A percentile compares a stretch with the other conserved stretches of the same genome.
phyloP scores from a whole-genome alignment of 2,888 invertebrate genomes.

The Athalia rosae region DNA sequence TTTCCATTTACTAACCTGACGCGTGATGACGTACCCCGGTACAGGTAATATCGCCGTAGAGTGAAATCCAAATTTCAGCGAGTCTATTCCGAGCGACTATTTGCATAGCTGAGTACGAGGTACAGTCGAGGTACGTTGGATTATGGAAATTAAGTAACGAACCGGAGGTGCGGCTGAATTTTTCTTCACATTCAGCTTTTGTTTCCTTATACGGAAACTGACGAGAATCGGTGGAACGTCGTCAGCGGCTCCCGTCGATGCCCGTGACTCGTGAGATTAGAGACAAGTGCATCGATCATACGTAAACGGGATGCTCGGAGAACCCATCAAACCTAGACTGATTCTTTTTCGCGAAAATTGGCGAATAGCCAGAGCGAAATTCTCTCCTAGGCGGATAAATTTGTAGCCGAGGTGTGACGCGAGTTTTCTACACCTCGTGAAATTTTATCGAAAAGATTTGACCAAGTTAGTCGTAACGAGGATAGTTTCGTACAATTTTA shows the following conservation, averaged over 20 bases:
- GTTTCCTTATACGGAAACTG: no score
- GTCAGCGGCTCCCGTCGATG: no score
- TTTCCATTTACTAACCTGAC: conserved; percentile 7
- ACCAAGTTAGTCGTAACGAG: not conserved
- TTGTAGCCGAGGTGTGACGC: conserved; percentile 17
- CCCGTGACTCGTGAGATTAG: not conserved
- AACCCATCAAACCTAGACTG: not conserved
- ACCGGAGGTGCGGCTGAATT: not conserved
- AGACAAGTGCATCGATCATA: not conserved
- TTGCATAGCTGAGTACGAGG: conserved; percentile 3
- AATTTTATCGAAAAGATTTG: not conserved
- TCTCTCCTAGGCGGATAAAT: not conserved
- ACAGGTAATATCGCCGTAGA: conserved; percentile 23
- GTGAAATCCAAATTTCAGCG: conserved; percentile 31
- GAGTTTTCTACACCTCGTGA: not conserved
- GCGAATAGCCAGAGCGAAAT: not conserved
- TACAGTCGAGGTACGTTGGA: conserved; percentile 3
- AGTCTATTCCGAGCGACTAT: conserved; percentile 7
- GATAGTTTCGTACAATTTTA: not conserved
- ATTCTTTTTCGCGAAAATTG: not conserved
- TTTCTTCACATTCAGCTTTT: not conserved
- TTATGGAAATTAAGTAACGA: not conserved
- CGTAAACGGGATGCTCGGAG: not conserved
- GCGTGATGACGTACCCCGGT: no score
- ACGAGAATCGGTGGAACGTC: no score